These are phyloP conservation scores for Entomobrya proxima DNA, from an alignment of 2,888 invertebrate genomes.

Conservation along the genomic window DNA sequence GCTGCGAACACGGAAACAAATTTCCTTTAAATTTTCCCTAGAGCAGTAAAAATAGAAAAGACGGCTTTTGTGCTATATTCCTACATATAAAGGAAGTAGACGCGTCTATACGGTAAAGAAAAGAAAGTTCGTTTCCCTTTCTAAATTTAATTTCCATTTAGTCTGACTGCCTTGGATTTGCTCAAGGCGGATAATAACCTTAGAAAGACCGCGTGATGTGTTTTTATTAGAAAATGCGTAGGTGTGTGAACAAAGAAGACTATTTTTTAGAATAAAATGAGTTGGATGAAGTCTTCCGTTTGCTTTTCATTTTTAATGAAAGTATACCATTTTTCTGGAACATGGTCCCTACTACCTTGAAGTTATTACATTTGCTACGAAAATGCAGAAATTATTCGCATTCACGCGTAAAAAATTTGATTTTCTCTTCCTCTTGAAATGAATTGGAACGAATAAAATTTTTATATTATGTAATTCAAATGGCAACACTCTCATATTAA, in stretches of 20 bases:
- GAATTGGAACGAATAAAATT: neutral
- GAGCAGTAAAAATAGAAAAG: neutral
- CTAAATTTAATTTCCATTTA: neutral
- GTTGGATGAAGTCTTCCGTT: neutral
- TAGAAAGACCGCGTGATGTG: neutral
- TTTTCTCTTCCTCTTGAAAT: neutral
- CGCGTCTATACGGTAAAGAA: too few species aligned
- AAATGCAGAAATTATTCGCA: conserved; percentile 22
- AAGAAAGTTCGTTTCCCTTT: neutral
- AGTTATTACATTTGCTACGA: too few species aligned
- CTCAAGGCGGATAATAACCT: too few species aligned
- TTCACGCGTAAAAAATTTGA: conserved; percentile 25
- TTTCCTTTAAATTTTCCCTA: neutral
- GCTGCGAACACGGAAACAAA: neutral
- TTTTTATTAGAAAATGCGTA: neutral
- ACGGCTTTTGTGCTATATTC: neutral
- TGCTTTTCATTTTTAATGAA: too few species aligned
- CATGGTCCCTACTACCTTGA: neutral
- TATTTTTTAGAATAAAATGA: neutral
- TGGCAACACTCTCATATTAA: too few species aligned
- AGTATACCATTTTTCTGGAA: too few species aligned
- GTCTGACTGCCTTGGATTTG: too few species aligned
- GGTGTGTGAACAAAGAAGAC: neutral
- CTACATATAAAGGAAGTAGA: neutral
- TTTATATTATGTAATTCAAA: too few species aligned